phyloP scores from a whole-genome alignment of 2,888 invertebrate species.

The Oscheius sp. region DNA sequence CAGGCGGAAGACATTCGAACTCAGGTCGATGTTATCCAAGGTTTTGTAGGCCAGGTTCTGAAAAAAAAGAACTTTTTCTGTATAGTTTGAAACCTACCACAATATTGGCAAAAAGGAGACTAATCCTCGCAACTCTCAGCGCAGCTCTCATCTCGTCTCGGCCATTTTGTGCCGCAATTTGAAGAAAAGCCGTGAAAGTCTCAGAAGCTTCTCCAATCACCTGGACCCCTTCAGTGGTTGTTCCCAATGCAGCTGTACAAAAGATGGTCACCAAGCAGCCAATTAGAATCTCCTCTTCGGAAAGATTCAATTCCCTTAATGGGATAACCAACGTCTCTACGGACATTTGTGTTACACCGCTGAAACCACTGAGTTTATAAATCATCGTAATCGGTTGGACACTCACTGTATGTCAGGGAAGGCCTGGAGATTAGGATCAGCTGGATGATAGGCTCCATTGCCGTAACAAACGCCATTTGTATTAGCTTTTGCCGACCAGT shows the following conservation, averaged over 20 bases:
- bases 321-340: constrained; percentile 42
- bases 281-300: constrained; percentile 41
- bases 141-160: constrained; percentile 30
- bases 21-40: constrained; percentile 44
- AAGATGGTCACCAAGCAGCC: constrained; percentile 26
- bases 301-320: constrained; percentile 34
- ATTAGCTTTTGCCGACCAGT: constrained; percentile 47
- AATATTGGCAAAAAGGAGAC: constrained; percentile 18
- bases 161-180: not conserved
- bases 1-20: constrained; percentile 39
- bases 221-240: constrained; percentile 14
- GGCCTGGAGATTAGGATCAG: constrained; percentile 28
- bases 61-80: not conserved
- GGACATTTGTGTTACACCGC: constrained; percentile 40
- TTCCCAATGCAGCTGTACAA: constrained; percentile 26
- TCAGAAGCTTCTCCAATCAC: constrained; percentile 33
- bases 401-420: constrained; percentile 37
- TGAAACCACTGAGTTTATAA: constrained; percentile 4
- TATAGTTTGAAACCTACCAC: not conserved
- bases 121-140: constrained; percentile 30
- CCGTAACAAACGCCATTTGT: constrained; percentile 58
- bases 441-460: constrained; percentile 63
- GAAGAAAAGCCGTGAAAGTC: constrained; percentile 32
- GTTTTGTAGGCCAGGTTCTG: constrained; percentile 46
- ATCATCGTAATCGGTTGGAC: not conserved